Base-by-base conservation (phyloP, 2,797 vertebrate species). In the Acestrorhynchus altus region DNA sequence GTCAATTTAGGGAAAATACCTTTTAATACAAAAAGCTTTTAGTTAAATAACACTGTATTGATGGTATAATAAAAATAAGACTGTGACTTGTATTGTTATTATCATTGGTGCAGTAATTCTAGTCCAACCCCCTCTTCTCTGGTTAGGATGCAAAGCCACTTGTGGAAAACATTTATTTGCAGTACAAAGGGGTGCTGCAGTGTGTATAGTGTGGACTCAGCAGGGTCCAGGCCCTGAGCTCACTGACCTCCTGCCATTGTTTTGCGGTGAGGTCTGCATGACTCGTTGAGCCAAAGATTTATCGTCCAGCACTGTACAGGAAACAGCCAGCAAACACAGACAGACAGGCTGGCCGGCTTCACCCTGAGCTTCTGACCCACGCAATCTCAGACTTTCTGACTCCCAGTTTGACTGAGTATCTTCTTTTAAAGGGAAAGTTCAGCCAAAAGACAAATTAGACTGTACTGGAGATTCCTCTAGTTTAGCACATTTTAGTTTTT, bases 181-280 rank as follows among this genome's bases (percentile, higher is more conserved):
- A 82, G 77, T 83, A 90, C 87, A 88, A 89, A 91, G 89, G 89
- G 83, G 74, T 60, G 75, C 78, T 83, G 75, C 82, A 72, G 79
- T 81, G 77, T 81, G 79, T 83, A 90, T 87, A 88, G 77, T 91
- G 90, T 92, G 90, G 89, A 87, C 88, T 92, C 91, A 90, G 89
- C 91, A 88, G 88, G 87, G 82, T 52, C 47, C 46, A 74, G 79
- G 83, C 71, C 63, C 79, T 83, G 85, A 82, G 85, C 83, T 68
- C 73, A 73, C 54, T 87, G 90, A 91, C 89, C 92, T 89, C 89
- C 90, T 79, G 88, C 90, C 88, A 90, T 93, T 93, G 92, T 94
- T 92, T 90, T 90, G 89, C 84, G 88, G 88, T 84, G 77, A 28
- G 86, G 89, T 90, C 89, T 83, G 87, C 84, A 88, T 92, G 92